Conservation (phyloP, 2,888 invertebrate genomes). For the Gisinianus flammeolus region DNA sequence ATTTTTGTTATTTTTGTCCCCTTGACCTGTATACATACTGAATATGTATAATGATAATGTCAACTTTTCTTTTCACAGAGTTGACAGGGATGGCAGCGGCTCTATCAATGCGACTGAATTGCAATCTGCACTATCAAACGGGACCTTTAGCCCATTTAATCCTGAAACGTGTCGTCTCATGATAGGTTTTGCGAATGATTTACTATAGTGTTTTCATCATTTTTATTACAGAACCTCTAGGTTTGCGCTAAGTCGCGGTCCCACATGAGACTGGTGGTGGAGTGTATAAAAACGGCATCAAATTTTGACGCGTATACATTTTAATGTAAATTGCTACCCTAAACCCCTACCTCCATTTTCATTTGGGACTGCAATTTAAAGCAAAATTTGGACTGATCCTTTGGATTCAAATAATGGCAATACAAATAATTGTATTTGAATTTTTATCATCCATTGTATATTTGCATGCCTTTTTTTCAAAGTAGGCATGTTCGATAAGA, state of each 20-base stretch:
- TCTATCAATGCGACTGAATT: conserved; percentile 87
- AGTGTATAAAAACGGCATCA: no score
- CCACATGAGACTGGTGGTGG: no score
- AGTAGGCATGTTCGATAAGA: conserved; percentile 86
- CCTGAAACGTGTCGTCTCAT: conserved; percentile 95
- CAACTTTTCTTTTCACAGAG: conserved; percentile 56
- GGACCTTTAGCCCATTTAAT: conserved; percentile 97
- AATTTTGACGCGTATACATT: neutral
- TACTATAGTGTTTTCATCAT: neutral
- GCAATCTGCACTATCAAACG: conserved; percentile 90
- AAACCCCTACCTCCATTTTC: neutral
- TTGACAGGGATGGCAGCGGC: conserved; percentile 72
- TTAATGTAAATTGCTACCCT: neutral
- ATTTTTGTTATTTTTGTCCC: no score
- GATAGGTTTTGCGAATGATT: conserved; percentile 73
- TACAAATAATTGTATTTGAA: conserved; percentile 13
- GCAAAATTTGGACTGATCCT: no score
- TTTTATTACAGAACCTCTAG: no score
- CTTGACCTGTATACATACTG: no score
- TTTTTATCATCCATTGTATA: conserved; percentile 11
- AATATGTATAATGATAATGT: no score
- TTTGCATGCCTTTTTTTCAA: neutral
- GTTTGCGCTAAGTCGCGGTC: no score
- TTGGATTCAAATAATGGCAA: no score
- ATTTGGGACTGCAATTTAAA: no score